Evolutionary conservation across 2,797 vertebrate species (phyloP), one percentile per base, ranked within the genome.

Genomic region (Kryptolebias ocellatus): DNA sequence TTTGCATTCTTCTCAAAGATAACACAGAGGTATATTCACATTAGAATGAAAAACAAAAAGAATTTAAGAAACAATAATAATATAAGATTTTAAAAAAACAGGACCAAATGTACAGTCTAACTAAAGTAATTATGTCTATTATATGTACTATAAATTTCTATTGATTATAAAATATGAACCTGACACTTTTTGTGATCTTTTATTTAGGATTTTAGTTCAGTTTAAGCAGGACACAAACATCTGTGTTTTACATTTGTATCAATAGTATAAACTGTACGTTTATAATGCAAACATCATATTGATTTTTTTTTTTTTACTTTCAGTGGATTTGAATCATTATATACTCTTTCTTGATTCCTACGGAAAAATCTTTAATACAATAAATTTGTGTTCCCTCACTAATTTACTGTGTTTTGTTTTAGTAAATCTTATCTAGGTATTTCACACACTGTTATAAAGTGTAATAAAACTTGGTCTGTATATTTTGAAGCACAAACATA

Each of bases 401-500:
- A 20, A 46, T 66, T 55, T 0, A 4, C 44, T 49, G 52, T 57
- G 24, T 54, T 66, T 28, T 63, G 4, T 11, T 51, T 76, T 53
- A 45, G 47, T 64, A 54, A 45, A 53, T 72, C 57, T 60, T 37
- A 56, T 34, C 52, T 51, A 14, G 28, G 16, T 44, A 9, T 52
- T 12, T 20, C 31, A 74, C 68, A 76, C 55, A 61, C 47, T 78
- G 74, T 64, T 60, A 53, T 56, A 9, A 70, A 56, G 62, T 47
- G 15, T 51, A 74, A 53, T 16, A 77, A 75, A 65, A 66, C 67
- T 28, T 17, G n/a, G 9, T 24, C 37, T 50, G 51, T 71, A 58
- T 47, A 75, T 81, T 83, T 74, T 80, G 66, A 70, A 74, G 80
- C 73, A 74, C 79, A 87, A 86, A 86, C 68, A 81, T 58, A 44